These are phyloP conservation scores for Gortyna flavago DNA, from an alignment of 2,888 invertebrate species.

Conservation along the genomic window DNA sequence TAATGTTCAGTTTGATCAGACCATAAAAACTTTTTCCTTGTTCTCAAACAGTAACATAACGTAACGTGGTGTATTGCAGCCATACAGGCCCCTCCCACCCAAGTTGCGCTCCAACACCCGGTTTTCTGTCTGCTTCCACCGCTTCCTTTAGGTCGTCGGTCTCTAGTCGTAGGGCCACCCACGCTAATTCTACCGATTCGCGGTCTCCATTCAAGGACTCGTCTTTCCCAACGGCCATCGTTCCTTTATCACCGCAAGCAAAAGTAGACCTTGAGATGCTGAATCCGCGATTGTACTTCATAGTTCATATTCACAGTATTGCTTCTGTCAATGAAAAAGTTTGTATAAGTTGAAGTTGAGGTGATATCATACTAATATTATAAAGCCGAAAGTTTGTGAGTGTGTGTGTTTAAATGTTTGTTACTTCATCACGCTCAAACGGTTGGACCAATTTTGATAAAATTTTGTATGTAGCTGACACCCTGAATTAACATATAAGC, in stretches of 20 bases:
- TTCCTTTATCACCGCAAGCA: not conserved
- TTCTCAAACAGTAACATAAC: not conserved
- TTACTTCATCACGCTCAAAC: too few species aligned
- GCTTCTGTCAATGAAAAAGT: slow-evolving; percentile 38
- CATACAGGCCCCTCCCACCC: too few species aligned
- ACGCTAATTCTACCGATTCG: not conserved
- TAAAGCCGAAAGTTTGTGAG: too few species aligned
- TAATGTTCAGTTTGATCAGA: not conserved
- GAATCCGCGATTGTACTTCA: not conserved
- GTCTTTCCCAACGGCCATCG: not conserved
- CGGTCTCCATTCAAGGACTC: not conserved
- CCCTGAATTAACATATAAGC: too few species aligned
- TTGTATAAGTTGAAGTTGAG: slow-evolving; percentile 47
- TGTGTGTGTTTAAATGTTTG: too few species aligned
- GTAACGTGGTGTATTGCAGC: not conserved
- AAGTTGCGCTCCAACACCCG: too few species aligned
- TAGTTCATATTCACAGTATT: slow-evolving; percentile 26
- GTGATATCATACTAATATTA: too few species aligned
- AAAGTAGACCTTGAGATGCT: not conserved
- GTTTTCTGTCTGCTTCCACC: not conserved
- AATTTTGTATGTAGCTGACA: too few species aligned
- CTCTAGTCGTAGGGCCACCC: not conserved
- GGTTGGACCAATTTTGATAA: too few species aligned
- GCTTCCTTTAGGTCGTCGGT: not conserved
- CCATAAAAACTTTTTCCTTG: not conserved